phyloP scores from a whole-genome alignment of 2,113 vertebrate genomes.

The Myrmophylax atrothorax region DNA sequence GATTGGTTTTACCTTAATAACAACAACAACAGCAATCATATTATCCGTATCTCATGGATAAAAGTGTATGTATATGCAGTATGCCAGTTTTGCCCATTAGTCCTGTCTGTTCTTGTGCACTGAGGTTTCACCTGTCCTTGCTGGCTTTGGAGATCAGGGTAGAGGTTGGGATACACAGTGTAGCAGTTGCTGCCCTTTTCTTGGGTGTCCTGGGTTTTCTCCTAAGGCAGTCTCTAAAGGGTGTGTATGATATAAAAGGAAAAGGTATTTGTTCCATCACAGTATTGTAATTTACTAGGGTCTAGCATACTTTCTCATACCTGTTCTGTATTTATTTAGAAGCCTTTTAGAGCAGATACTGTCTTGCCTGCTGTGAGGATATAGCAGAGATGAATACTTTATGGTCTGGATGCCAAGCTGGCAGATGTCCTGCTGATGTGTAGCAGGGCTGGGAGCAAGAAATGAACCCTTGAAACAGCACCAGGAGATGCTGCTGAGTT shows the following conservation, averaged over 20 bases:
- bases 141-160: neutral
- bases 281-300: neutral
- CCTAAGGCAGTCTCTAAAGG: neutral
- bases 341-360: neutral
- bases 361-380: neutral
- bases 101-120: neutral
- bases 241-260: neutral
- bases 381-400: neutral
- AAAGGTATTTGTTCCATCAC: neutral
- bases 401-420: conserved; percentile 29
- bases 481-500: neutral
- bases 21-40: neutral
- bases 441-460: neutral
- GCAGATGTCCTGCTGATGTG: conserved; percentile 14
- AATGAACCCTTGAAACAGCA: neutral
- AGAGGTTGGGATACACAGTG: neutral
- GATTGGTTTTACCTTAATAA: neutral
- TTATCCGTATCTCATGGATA: neutral
- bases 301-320: neutral
- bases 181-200: neutral
- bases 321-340: neutral
- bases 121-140: neutral
- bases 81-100: neutral
- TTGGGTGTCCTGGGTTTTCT: neutral
- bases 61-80: neutral